These are phyloP conservation scores for Loxodonta africana DNA, from an alignment of 2,113 vertebrate species.

Conservation along the genomic window DNA sequence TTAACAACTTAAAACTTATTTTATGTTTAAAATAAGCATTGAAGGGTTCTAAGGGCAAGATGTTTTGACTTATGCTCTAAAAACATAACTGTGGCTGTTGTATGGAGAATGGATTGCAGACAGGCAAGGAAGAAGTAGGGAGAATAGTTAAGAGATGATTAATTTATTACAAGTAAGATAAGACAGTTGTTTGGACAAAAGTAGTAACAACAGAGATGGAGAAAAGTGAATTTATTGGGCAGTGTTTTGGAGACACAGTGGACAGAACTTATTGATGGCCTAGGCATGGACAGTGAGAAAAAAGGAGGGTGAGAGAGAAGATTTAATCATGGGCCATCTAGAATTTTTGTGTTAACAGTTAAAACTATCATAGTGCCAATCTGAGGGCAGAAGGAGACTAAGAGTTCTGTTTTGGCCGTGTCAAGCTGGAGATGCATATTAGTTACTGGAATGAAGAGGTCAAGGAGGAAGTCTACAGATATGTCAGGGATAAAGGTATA, in stretches of 20 bases:
- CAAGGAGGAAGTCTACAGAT: not conserved
- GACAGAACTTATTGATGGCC: not conserved
- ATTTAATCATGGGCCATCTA: not conserved
- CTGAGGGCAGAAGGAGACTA: not conserved
- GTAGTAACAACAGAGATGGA: not conserved
- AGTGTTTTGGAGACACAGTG: not conserved
- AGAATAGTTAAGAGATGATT: not conserved
- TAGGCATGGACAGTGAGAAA: not conserved
- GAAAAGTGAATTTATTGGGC: not conserved
- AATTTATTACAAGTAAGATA: not conserved
- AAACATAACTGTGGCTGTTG: not conserved
- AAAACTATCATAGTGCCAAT: not conserved
- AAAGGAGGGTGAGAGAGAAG: not conserved
- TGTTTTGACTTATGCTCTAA: not conserved
- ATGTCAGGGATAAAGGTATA: not conserved
- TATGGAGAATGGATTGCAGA: not conserved
- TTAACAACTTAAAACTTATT: no score
- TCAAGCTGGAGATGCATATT: not conserved
- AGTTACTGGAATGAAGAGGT: not conserved
- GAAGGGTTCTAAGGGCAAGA: not conserved
- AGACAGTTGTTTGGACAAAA: not conserved
- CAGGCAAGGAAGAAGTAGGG: no score
- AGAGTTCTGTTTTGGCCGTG: not conserved
- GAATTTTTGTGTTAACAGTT: not conserved
- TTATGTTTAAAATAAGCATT: not conserved